Conservation (phyloP, 2,888 invertebrate genomes). For the Lamellibrachia columna region DNA sequence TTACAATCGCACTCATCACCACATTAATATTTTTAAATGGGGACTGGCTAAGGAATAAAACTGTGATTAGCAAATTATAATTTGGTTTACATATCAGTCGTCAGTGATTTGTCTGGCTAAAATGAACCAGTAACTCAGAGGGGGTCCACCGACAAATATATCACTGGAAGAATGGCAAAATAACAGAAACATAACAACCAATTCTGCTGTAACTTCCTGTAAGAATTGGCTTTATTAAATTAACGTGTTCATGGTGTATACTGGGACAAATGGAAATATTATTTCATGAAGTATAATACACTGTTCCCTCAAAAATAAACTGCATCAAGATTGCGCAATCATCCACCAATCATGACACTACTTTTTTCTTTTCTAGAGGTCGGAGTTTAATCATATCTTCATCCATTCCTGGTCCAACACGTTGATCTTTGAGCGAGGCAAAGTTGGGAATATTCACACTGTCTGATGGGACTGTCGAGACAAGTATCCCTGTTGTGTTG, state of each 20-base stretch:
- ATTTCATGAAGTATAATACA: neutral
- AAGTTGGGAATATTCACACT: neutral
- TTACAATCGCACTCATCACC: too few species aligned
- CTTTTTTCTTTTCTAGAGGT: constrained; percentile 67
- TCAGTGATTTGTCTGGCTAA: neutral
- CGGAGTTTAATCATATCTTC: constrained; percentile 76
- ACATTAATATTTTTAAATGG: too few species aligned
- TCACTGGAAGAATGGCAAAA: neutral
- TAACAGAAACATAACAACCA: too few species aligned
- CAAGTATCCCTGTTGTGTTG: neutral
- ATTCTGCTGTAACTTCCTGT: too few species aligned
- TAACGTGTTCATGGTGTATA: too few species aligned
- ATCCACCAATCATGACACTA: neutral
- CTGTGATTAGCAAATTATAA: too few species aligned
- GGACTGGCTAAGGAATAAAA: too few species aligned
- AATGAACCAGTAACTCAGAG: neutral
- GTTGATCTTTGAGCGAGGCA: neutral
- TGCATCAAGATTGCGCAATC: neutral
- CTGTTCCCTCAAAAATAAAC: too few species aligned
- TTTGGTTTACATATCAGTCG: neutral
- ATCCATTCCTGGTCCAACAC: constrained; percentile 64
- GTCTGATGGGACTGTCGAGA: neutral
- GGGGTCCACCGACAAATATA: neutral
- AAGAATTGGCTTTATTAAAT: neutral
- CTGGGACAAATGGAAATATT: neutral